Evolutionary conservation across 1,140 invertebrate genomes (phyloP).

Genomic region (Lepidurus packardi): DNA sequence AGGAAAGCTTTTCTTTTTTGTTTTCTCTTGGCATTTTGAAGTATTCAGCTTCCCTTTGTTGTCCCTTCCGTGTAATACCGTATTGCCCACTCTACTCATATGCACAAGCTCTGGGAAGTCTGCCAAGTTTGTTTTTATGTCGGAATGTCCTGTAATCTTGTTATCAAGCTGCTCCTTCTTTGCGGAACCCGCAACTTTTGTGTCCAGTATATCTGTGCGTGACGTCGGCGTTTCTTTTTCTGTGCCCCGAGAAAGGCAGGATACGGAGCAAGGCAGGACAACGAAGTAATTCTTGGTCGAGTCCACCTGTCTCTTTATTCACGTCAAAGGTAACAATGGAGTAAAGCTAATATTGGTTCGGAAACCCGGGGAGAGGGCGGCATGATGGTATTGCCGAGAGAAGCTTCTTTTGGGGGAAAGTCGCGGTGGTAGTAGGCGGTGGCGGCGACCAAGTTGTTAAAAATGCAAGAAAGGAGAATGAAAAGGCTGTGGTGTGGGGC

Average conservation of each 20-base stretch:
- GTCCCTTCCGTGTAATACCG: conserved; percentile 9
- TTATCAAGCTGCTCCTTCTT: background rate
- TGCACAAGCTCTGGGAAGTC: background rate
- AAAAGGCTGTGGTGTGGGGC: background rate
- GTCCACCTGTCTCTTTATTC: conserved; percentile 5
- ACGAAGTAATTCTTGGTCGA: background rate
- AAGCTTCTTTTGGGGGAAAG: background rate
- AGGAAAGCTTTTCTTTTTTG: background rate
- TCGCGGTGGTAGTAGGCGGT: background rate
- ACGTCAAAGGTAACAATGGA: background rate
- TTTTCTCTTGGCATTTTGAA: conserved; percentile 2
- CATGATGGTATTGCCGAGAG: background rate
- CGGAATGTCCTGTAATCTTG: conserved; percentile 5
- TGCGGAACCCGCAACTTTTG: too few relatives aligned
- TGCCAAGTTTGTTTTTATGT: background rate
- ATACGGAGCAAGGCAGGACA: background rate
- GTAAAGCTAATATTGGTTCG: conserved; percentile 16
- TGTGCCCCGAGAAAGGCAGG: background rate
- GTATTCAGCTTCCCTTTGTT: conserved; percentile 19
- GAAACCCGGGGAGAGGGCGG: background rate
- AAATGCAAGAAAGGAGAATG: background rate
- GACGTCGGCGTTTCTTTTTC: background rate
- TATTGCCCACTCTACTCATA: background rate
- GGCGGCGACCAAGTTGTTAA: conserved; percentile 5
- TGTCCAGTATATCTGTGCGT: background rate